Percentiles rank a stretch among this genome's conserved stretches.
These are phyloP conservation scores for Corticium candelabrum DNA, from an alignment of 37 sponge, comb jelly and placozoan genomes.

Conservation along the genomic window DNA sequence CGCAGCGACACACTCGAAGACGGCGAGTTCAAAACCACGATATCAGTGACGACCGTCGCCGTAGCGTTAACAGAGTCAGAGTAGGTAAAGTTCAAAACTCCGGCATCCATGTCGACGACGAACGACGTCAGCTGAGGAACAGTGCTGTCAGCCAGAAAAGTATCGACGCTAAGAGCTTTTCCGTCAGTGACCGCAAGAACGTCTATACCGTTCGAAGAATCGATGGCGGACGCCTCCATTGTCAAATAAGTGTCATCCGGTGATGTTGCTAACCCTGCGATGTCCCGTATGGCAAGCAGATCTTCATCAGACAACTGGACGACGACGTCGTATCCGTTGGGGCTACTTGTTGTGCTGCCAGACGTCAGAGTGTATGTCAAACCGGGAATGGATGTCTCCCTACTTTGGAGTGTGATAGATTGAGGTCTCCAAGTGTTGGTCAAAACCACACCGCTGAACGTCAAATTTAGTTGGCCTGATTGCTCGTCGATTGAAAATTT, in stretches of 20 bases:
- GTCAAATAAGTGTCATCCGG: background rate
- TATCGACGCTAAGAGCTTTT: slow-evolving; percentile 23
- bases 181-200: slow-evolving; percentile 32
- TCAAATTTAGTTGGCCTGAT: background rate
- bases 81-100: slow-evolving; percentile 45
- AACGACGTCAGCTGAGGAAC: slow-evolving; percentile 40
- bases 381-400: background rate
- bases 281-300: slow-evolving; percentile 44
- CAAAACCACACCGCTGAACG: background rate
- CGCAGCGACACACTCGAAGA: slow-evolving; percentile 11
- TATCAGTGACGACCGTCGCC: slow-evolving; percentile 45
- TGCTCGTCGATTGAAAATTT: background rate
- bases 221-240: slow-evolving; percentile 23
- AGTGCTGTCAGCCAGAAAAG: slow-evolving; percentile 39
- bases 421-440: background rate
- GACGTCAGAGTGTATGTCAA: background rate
- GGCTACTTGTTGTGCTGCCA: background rate
- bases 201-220: slow-evolving; percentile 36
- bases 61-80: slow-evolving; percentile 55
- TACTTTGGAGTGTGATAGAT: background rate
- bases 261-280: background rate
- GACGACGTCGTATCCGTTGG: slow-evolving; percentile 32
- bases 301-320: slow-evolving; percentile 47
- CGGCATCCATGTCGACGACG: slow-evolving; percentile 67
- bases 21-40: slow-evolving; percentile 35